Evolutionary conservation across 2,113 vertebrate genomes (phyloP).

Genomic region (Pungitius pungitius): DNA sequence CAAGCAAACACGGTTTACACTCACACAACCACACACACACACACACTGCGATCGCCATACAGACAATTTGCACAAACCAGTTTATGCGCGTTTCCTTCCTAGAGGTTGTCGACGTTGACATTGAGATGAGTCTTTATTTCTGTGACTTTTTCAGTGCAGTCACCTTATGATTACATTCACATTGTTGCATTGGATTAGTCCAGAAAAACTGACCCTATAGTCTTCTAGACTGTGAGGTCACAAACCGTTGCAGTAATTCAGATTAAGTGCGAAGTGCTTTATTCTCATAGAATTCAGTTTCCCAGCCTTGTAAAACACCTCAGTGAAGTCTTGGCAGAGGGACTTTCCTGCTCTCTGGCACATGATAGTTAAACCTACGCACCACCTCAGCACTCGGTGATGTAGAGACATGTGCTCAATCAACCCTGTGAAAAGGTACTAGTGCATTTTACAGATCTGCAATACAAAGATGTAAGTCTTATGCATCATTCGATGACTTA

Average conservation of each 20-base stretch:
- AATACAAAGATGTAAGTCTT: neutral
- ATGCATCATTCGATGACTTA: neutral
- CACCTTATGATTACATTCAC: neutral
- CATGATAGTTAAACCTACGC: neutral
- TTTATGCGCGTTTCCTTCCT: slow-evolving; percentile 20
- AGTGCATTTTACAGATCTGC: neutral
- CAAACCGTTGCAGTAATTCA: no score
- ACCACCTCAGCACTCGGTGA: neutral
- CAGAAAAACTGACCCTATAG: neutral
- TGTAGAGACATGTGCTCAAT: neutral
- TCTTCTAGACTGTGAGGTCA: neutral
- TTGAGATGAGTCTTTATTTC: slow-evolving; percentile 1
- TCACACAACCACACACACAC: slow-evolving; percentile 3
- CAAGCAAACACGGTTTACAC: slow-evolving; percentile 40
- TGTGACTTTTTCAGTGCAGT: neutral
- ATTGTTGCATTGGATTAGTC: neutral
- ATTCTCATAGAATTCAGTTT: neutral
- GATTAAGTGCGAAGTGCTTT: no score
- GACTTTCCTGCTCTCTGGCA: neutral
- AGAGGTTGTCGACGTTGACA: slow-evolving; percentile 16
- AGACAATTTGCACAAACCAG: slow-evolving; percentile 37
- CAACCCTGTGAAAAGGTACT: neutral
- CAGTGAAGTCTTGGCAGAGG: neutral
- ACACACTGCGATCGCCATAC: slow-evolving; percentile 25
- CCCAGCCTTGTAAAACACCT: neutral